Evolutionary conservation across 2,113 vertebrate species (phyloP).

Genomic region (Ailuropoda melanoleuca): DNA sequence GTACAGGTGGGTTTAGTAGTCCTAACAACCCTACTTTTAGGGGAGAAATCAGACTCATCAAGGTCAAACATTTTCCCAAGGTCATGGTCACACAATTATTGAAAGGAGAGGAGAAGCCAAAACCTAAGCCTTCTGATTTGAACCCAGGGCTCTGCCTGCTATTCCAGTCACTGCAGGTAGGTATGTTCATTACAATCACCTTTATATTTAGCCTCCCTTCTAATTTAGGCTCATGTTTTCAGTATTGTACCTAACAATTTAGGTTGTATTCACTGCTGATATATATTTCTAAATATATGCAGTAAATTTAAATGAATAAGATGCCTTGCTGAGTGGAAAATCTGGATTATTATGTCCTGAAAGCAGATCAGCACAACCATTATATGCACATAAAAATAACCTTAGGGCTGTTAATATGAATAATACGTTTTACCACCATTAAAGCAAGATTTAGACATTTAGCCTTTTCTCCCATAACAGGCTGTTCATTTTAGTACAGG

Average conservation of each 20-base stretch:
- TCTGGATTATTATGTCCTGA: conserved; percentile 62
- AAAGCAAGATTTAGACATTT: conserved; percentile 67
- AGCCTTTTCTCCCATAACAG: conserved; percentile 55
- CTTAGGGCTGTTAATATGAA: conserved; percentile 65
- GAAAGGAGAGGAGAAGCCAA: neutral
- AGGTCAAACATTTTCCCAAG: neutral
- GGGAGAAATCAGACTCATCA: neutral
- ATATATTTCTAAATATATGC: conserved; percentile 47
- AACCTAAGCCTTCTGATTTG: neutral
- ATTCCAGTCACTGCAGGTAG: rapidly evolving
- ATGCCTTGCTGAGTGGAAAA: conserved; percentile 67
- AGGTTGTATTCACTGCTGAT: conserved; percentile 16
- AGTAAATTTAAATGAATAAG: conserved; percentile 69
- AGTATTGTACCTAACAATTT: conserved; percentile 20
- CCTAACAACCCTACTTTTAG: neutral
- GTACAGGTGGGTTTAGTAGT: neutral
- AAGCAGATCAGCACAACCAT: conserved; percentile 55
- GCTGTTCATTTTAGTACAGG: conserved; percentile 48
- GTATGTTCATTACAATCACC: rapidly evolving
- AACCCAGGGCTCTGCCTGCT: neutral
- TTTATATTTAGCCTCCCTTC: neutral
- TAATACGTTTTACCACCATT: conserved; percentile 62
- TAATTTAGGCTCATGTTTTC: conserved; percentile 29
- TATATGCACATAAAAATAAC: conserved; percentile 72
- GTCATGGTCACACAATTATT: neutral